Conservation (phyloP, 2,888 invertebrate species). For the Leptinotarsa tumamoca region DNA sequence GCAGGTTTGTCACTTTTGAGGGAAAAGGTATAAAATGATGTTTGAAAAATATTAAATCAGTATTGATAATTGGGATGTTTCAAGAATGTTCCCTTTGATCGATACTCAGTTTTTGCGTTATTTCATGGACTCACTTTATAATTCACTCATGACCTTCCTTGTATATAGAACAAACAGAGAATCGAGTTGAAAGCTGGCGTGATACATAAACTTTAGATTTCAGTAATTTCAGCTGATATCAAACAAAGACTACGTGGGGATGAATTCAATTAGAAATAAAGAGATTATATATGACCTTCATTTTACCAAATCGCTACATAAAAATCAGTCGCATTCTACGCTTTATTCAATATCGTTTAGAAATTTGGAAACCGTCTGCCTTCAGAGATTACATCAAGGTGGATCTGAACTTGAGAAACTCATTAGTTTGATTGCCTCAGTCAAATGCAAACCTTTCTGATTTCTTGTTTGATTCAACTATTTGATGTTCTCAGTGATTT, state of each 20-base stretch:
- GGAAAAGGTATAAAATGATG: too few species aligned
- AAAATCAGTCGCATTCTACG: constrained; percentile 44
- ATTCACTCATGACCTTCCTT: too few species aligned
- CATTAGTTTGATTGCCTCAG: constrained; percentile 9
- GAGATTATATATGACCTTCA: constrained; percentile 38
- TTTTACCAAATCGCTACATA: constrained; percentile 43
- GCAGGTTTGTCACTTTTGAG: too few species aligned
- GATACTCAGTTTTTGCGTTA: too few species aligned
- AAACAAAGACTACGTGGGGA: constrained; percentile 21
- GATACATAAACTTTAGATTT: background rate
- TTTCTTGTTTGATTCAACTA: background rate
- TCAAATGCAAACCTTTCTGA: background rate
- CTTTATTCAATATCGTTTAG: constrained; percentile 44
- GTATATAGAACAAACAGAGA: background rate
- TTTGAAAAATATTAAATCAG: too few species aligned
- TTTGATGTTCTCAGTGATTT: background rate
- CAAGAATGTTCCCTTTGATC: too few species aligned
- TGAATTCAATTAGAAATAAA: constrained; percentile 39
- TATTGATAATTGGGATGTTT: too few species aligned
- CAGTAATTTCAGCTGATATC: constrained; percentile 26
- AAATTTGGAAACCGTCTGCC: background rate
- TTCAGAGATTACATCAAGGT: background rate
- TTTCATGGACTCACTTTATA: too few species aligned
- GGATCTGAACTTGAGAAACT: constrained; percentile 7
- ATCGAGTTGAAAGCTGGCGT: background rate